These are phyloP conservation scores for Oophaga sylvatica DNA, from an alignment of 2,797 vertebrate species.

Conservation along the genomic window DNA sequence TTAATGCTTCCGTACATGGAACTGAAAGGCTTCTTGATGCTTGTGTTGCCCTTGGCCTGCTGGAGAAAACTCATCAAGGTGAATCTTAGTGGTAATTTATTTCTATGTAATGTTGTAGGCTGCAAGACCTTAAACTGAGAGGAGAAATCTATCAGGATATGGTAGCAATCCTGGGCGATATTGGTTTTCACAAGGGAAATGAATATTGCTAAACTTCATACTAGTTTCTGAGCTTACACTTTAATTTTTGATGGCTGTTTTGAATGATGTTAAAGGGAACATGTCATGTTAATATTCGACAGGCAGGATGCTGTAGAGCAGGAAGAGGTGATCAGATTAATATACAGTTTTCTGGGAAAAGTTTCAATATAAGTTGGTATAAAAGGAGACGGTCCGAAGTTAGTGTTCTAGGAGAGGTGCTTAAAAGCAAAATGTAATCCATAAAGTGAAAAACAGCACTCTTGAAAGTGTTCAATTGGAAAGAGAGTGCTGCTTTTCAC, in stretches of 20 bases:
- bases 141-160: constrained; percentile 23
- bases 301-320: too few relatives aligned
- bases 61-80: constrained; percentile 72
- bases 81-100: constrained; percentile 61
- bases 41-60: constrained; percentile 81
- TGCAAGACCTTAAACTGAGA: constrained; percentile 39
- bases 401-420: too few relatives aligned
- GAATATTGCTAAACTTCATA: background rate
- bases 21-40: constrained; percentile 83
- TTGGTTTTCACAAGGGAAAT: constrained; percentile 16
- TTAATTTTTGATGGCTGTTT: constrained; percentile 1
- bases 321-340: too few relatives aligned
- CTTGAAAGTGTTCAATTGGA: too few relatives aligned
- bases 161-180: background rate
- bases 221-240: background rate
- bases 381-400: too few relatives aligned
- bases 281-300: too few relatives aligned
- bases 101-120: constrained; percentile 51
- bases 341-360: too few relatives aligned
- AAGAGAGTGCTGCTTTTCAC: too few relatives aligned
- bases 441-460: too few relatives aligned
- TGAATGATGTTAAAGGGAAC: background rate
- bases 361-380: too few relatives aligned
- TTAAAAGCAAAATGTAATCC: too few relatives aligned
- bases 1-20: constrained; percentile 75